Conservation (phyloP, 2,888 invertebrate species). For the Baronia brevicornis region DNA sequence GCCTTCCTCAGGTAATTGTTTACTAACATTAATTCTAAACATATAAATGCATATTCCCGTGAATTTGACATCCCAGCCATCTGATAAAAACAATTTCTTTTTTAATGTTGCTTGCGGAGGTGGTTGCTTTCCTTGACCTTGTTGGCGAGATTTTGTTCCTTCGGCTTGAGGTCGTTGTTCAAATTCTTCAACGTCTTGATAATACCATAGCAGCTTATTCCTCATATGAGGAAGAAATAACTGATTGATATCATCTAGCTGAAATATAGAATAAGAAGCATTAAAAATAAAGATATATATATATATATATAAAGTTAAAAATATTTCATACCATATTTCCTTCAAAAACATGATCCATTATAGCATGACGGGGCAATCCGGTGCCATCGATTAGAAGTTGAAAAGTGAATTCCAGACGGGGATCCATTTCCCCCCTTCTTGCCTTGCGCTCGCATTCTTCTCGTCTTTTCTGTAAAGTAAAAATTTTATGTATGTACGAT, state of each 20-base stretch:
- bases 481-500: no score
- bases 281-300: background rate
- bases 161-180: slow-evolving; percentile 69
- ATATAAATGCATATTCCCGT: slow-evolving; percentile 91
- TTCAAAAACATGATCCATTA: slow-evolving; percentile 94
- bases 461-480: slow-evolving; percentile 73
- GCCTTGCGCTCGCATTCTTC: slow-evolving; percentile 96
- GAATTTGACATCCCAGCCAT: slow-evolving; percentile 87
- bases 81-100: slow-evolving; percentile 89
- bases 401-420: slow-evolving; percentile 91
- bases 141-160: slow-evolving; percentile 60
- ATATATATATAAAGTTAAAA: background rate
- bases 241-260: slow-evolving; percentile 92
- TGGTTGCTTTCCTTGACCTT: slow-evolving; percentile 60
- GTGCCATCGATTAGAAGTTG: slow-evolving; percentile 91
- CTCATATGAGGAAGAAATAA: slow-evolving; percentile 90
- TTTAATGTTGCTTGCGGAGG: slow-evolving; percentile 70
- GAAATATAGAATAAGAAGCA: slow-evolving; percentile 22
- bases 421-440: slow-evolving; percentile 93
- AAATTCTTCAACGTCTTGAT: slow-evolving; percentile 87
- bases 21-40: slow-evolving; percentile 87
- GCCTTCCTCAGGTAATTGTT: slow-evolving; percentile 93
- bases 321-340: slow-evolving; percentile 90
- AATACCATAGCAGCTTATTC: slow-evolving; percentile 91
- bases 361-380: slow-evolving; percentile 85